Evolutionary conservation across 2,113 vertebrate species (phyloP).

Genomic region (Sprattus sprattus): DNA sequence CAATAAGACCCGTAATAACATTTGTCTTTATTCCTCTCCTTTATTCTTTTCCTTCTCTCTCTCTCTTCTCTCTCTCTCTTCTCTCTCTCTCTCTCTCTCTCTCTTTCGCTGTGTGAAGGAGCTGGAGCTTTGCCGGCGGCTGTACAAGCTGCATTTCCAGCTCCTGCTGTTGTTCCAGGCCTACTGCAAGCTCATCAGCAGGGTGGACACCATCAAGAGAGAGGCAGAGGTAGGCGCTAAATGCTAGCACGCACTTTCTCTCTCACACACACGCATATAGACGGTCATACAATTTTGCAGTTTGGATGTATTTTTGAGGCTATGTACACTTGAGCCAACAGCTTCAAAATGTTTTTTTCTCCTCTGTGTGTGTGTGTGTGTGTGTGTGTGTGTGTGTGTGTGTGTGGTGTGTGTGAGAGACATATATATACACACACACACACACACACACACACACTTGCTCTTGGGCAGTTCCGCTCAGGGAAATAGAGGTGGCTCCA

Average conservation of each 20-base stretch:
- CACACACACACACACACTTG: neutral
- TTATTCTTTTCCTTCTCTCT: neutral
- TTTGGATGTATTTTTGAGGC: too few relatives aligned
- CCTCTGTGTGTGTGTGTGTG: neutral
- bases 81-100: neutral
- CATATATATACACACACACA: too few relatives aligned
- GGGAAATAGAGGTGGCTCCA: neutral
- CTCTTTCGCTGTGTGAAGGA: conserved; percentile 74
- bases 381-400: too few relatives aligned
- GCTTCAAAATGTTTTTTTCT: neutral
- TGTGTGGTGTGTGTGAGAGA: too few relatives aligned
- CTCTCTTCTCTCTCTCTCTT: neutral
- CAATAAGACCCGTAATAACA: neutral
- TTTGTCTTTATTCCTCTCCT: neutral
- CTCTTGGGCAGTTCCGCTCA: neutral
- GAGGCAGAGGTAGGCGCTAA: conserved; percentile 84
- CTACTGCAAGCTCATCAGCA: conserved; percentile 94
- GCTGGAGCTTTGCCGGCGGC: conserved; percentile 91
- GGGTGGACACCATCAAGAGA: conserved; percentile 90
- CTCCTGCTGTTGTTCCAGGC: conserved; percentile 97
- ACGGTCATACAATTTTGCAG: neutral
- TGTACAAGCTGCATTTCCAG: conserved; percentile 98
- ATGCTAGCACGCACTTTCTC: neutral
- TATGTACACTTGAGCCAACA: too few relatives aligned
- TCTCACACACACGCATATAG: neutral